These are phyloP conservation scores for Semicossyphus pulcher DNA, from an alignment of 2,113 vertebrate genomes.

Conservation along the genomic window DNA sequence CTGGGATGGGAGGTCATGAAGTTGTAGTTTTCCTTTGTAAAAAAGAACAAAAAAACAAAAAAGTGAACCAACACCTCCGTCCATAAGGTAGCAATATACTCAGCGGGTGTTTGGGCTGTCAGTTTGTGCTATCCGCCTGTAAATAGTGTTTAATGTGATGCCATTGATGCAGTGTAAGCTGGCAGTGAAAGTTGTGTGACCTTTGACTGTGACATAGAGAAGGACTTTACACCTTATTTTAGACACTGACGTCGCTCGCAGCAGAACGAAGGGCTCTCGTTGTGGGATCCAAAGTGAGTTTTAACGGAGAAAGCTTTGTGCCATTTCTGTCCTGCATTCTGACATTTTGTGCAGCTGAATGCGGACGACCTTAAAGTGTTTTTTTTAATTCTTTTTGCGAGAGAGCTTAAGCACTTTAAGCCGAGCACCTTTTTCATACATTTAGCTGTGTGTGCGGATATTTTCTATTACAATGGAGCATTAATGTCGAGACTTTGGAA, in stretches of 20 bases:
- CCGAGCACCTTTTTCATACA: conserved; percentile 42
- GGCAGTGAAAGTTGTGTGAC: conserved; percentile 72
- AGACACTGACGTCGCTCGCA: conserved; percentile 55
- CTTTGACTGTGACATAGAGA: conserved; percentile 83
- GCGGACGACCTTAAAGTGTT: conserved; percentile 63
- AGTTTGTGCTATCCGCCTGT: conserved; percentile 52
- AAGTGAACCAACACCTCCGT: conserved; percentile 50
- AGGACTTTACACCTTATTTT: conserved; percentile 72
- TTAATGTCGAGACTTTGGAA: background rate
- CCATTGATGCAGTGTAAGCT: conserved; percentile 35
- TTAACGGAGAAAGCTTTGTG: conserved; percentile 37
- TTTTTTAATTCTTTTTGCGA: conserved; percentile 66
- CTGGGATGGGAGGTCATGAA: conserved; percentile 13
- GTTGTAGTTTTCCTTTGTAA: conserved; percentile 52
- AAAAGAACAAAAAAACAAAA: conserved; percentile 20
- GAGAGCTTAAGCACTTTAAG: conserved; percentile 39
- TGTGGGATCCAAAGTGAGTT: conserved; percentile 36
- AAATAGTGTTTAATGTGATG: conserved; percentile 49
- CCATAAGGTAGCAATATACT: conserved; percentile 74
- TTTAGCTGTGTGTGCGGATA: conserved; percentile 35
- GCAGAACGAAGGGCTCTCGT: conserved; percentile 61
- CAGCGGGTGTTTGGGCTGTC: conserved; percentile 46
- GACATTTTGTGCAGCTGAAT: conserved; percentile 53
- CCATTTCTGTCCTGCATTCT: conserved; percentile 65
- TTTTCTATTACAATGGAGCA: conserved; percentile 49